phyloP scores from a whole-genome alignment of 2,888 invertebrate genomes.

The Bombyx huttoni region DNA sequence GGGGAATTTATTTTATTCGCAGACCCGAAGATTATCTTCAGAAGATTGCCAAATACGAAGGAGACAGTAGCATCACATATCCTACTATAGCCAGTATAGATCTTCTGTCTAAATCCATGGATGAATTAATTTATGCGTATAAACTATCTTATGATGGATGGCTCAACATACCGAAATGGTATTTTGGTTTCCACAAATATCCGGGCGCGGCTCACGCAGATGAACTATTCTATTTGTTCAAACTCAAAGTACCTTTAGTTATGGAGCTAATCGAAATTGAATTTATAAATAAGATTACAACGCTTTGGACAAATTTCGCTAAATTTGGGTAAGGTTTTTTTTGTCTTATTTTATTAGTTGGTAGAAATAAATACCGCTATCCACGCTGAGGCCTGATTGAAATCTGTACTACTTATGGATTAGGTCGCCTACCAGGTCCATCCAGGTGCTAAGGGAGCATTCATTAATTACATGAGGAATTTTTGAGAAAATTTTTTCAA shows the following conservation, averaged over 20 bases:
- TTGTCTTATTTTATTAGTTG: no score
- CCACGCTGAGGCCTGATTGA: no score
- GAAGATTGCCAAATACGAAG: constrained; percentile 44
- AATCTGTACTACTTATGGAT: no score
- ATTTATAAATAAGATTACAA: constrained; percentile 36
- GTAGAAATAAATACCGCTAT: no score
- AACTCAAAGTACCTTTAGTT: constrained; percentile 22
- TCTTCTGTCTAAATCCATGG: constrained; percentile 24
- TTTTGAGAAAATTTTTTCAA: no score
- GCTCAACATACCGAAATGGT: constrained; percentile 43
- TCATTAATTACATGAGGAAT: no score
- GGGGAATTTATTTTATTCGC: constrained; percentile 48
- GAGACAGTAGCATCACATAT: constrained; percentile 44
- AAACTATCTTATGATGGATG: constrained; percentile 45
- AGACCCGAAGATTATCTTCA: constrained; percentile 35
- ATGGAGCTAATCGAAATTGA: constrained; percentile 26
- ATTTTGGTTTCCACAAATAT: constrained; percentile 27
- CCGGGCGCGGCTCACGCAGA: constrained; percentile 59
- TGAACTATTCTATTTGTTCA: constrained; percentile 60
- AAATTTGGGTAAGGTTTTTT: constrained; percentile 38
- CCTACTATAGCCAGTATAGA: constrained; percentile 39
- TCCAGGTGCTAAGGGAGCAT: no score
- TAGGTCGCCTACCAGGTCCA: no score
- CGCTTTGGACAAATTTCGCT: constrained; percentile 57
- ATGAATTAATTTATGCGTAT: constrained; percentile 37